Conservation (phyloP, 1,140 invertebrate species). For the Acromyrmex echinatior region DNA sequence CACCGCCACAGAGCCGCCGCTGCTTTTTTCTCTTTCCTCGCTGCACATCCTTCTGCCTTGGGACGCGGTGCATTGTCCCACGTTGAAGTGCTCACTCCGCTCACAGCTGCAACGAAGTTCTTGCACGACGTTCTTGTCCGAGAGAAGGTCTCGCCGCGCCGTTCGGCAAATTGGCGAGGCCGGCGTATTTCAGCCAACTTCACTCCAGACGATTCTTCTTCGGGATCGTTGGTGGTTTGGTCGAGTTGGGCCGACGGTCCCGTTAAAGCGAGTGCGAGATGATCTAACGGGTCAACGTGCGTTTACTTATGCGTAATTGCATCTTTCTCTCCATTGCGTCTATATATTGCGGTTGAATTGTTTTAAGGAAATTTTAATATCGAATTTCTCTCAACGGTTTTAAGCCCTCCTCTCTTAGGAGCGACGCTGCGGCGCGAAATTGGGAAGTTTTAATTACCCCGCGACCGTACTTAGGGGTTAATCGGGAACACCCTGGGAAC, state of each 20-base stretch:
- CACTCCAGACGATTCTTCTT: conserved; percentile 31
- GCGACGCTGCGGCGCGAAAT: conserved; percentile 19
- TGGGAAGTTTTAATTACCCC: conserved; percentile 55
- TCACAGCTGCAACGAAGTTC: conserved; percentile 39
- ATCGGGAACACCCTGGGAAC: conserved; percentile 12
- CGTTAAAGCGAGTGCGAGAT: background rate
- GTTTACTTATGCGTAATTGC: background rate
- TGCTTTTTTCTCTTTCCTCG: conserved; percentile 12
- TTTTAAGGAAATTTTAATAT: conserved; percentile 6
- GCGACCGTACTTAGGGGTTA: conserved; percentile 25
- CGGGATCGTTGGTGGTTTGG: background rate
- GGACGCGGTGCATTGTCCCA: conserved; percentile 52
- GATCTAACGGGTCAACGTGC: background rate
- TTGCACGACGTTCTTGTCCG: conserved; percentile 5
- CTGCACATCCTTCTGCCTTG: conserved; percentile 17
- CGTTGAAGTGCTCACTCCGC: conserved; percentile 54
- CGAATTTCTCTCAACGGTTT: background rate
- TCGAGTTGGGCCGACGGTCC: background rate
- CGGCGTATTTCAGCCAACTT: background rate
- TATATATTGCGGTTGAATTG: too few species aligned
- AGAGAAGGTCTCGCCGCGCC: background rate
- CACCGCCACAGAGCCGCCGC: background rate
- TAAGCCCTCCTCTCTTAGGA: background rate
- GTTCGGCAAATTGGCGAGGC: conserved; percentile 45
- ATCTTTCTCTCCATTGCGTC: too few species aligned